A percentile compares a stretch with the other conserved stretches of the same genome.
phyloP scores from a whole-genome alignment of 2,113 vertebrate genomes.

The Pygoscelis adeliae region DNA sequence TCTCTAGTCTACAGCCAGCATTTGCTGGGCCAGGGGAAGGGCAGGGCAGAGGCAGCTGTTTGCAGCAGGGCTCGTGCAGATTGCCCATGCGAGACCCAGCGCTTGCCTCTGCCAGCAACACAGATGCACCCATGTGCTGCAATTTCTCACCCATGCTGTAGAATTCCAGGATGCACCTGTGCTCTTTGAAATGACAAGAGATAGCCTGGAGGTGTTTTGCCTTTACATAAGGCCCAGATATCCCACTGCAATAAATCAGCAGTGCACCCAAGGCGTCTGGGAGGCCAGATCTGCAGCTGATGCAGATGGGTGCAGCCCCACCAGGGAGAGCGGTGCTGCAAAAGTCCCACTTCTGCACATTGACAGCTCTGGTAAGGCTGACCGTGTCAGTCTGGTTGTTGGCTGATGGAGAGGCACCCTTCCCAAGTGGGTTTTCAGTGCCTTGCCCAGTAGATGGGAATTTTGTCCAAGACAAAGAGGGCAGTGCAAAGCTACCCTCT shows the following conservation, averaged over 20 bases:
- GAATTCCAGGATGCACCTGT: not conserved
- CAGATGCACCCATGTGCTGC: rapidly evolving
- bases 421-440: not conserved
- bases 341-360: not conserved
- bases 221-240: not conserved
- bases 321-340: not conserved
- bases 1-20: not conserved
- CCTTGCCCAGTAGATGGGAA: not conserved
- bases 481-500: not conserved
- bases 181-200: not conserved
- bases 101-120: not conserved
- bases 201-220: not conserved
- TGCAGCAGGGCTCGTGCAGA: rapidly evolving
- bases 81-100: rapidly evolving
- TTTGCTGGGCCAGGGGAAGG: not conserved
- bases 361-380: not conserved
- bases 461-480: not conserved
- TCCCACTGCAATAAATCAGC: not conserved
- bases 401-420: not conserved
- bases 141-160: not conserved
- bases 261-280: not conserved
- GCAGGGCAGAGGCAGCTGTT: not conserved
- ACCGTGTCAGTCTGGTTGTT: rapidly evolving
- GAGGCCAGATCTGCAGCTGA: not conserved
- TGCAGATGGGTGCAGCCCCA: not conserved